Evolutionary conservation across 2,797 vertebrate genomes (phyloP).

Genomic region (Vireo griseus): DNA sequence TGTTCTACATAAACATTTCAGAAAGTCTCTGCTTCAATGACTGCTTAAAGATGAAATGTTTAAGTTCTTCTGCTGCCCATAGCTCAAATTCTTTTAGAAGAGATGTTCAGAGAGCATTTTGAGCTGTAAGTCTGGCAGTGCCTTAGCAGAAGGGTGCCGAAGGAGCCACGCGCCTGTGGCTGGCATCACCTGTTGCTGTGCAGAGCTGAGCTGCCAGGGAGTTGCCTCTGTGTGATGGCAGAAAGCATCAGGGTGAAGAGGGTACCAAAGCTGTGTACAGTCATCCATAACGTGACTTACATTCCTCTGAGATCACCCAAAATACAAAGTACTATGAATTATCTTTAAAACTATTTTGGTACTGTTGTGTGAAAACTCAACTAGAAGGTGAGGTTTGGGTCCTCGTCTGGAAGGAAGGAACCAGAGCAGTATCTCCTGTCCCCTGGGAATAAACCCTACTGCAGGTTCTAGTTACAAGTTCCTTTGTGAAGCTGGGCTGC

Average conservation of each 20-base stretch:
- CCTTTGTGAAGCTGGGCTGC: neutral
- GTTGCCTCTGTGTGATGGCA: neutral
- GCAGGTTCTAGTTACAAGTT: neutral
- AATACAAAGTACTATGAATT: neutral
- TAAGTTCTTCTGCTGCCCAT: neutral
- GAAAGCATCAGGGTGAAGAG: neutral
- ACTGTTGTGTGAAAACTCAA: neutral
- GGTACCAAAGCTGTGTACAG: neutral
- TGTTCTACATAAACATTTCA: neutral
- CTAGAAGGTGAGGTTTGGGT: neutral
- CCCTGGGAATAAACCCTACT: neutral
- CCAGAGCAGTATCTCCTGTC: rapidly evolving
- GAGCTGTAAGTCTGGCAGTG: neutral
- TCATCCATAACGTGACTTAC: rapidly evolving
- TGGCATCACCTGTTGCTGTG: neutral
- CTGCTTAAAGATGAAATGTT: neutral
- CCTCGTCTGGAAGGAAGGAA: neutral
- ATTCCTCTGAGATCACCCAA: neutral
- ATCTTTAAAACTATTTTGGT: neutral
- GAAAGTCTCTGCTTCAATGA: neutral
- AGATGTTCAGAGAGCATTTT: neutral
- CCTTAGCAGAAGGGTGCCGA: neutral
- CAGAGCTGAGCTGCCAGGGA: neutral
- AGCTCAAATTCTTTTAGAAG: neutral
- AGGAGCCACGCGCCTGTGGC: neutral